Conservation (phyloP, 2,888 invertebrate genomes). For the Chloromyia formosa region DNA sequence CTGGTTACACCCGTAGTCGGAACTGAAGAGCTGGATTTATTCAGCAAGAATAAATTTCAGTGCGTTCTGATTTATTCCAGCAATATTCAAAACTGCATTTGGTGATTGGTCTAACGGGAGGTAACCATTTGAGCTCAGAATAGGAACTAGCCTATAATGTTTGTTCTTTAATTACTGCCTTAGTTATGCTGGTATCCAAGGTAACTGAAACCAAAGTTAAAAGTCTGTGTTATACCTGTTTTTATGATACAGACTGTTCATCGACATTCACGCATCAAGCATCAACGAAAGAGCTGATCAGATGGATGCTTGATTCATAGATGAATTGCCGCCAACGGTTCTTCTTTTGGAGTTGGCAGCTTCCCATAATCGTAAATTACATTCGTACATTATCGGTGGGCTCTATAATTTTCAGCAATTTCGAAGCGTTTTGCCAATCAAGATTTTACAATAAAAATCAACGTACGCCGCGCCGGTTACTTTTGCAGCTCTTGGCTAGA, state of each 20-base stretch:
- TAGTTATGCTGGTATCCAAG: too few species aligned
- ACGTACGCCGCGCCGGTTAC: not conserved
- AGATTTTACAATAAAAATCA: constrained; percentile 21
- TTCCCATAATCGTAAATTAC: constrained; percentile 49
- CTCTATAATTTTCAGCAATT: constrained; percentile 49
- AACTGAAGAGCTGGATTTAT: too few species aligned
- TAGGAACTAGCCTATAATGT: too few species aligned
- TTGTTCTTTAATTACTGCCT: too few species aligned
- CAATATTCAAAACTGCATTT: too few species aligned
- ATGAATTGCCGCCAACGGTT: constrained; percentile 14
- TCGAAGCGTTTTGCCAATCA: constrained; percentile 49
- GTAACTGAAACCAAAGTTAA: too few species aligned
- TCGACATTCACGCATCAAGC: not conserved
- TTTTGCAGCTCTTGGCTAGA: not conserved
- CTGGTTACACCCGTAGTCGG: not conserved
- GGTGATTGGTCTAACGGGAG: too few species aligned
- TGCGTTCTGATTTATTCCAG: too few species aligned
- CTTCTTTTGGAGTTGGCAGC: constrained; percentile 40
- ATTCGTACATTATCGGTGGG: constrained; percentile 45
- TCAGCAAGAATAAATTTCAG: too few species aligned
- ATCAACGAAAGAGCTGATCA: constrained; percentile 6
- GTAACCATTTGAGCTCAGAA: too few species aligned
- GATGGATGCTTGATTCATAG: not conserved
- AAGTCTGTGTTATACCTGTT: too few species aligned
- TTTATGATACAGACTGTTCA: not conserved